Base-by-base conservation (phyloP, 2,113 vertebrate genomes). In the Ursus arctos region DNA sequence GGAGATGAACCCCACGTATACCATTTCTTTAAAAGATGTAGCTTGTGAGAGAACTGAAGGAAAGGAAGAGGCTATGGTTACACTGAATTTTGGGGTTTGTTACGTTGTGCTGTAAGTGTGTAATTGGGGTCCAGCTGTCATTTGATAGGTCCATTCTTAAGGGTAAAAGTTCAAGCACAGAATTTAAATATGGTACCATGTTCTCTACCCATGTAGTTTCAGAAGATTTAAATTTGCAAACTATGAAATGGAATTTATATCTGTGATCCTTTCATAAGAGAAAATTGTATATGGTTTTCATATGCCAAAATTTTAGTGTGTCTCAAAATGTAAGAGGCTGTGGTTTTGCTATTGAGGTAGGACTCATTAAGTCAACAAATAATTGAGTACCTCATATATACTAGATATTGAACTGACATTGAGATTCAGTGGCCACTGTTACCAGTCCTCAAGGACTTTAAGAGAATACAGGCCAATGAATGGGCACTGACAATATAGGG, bases 181-280 rank as follows among this genome's bases (percentile, higher is more conserved):
- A 72, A 76, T 94, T 80, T 71, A 88, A 24, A 55, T 71, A 0
- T 51, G 53, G 6, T 72, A n/a, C 69, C 1, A 10, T 12, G 28
- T 88, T 55, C 21, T 89, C 22, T 69, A 22, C 55, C 43, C 69
- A 4, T 74, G 33, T n/a, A 36, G 16, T 79, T 77, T 90, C 11
- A 80, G 59, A 97, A 77, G 33, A 65, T 69, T 85, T 96, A 76
- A 93, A 47, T 93, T 81, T 85, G 87, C 93, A 81, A 94, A 59
- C 53, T 89, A 71, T 26, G 63, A 43, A 43, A 84, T 55, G 59
- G 28, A 89, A 51, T 55, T 95, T 69, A 14, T 59, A n/a, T 61
- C 15, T 74, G 1, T 93, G 59, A 59, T 79, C 55, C 4, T 93
- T 90, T 88, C 7, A 18, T 91, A 77, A 77, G 76, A 77, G 59